These are phyloP conservation scores for Pygoscelis antarcticus DNA, from an alignment of 2,113 vertebrate genomes.

Conservation along the genomic window DNA sequence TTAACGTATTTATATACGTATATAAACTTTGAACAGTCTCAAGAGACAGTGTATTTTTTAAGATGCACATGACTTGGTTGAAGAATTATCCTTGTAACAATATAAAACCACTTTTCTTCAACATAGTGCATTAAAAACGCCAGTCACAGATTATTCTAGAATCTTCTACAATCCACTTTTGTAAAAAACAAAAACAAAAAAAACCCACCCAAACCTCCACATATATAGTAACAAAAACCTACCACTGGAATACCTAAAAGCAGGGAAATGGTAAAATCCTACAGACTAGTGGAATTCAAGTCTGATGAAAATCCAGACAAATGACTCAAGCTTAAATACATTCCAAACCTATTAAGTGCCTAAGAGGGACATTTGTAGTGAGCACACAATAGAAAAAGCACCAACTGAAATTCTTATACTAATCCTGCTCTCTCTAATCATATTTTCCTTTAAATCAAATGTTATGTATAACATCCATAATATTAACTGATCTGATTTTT, in stretches of 20 bases:
- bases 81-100: not conserved
- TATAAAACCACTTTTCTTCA: not conserved
- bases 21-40: not conserved
- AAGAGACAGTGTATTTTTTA: not conserved
- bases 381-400: not conserved
- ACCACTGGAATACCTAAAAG: not conserved
- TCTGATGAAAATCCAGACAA: not conserved
- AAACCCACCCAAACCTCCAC: not conserved
- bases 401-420: not conserved
- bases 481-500: not conserved
- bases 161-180: not conserved
- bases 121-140: not conserved
- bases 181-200: not conserved
- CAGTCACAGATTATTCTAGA: not conserved
- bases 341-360: not conserved
- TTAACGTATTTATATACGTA: too few relatives aligned
- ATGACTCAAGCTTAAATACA: not conserved
- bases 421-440: not conserved
- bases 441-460: not conserved
- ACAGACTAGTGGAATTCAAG: not conserved
- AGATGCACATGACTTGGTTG: not conserved
- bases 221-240: not conserved
- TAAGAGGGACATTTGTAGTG: not conserved
- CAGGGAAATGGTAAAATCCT: not conserved
- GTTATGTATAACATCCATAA: not conserved